Base-by-base conservation (phyloP, 2,888 invertebrate species). In the Schizotus pectinicornis region DNA sequence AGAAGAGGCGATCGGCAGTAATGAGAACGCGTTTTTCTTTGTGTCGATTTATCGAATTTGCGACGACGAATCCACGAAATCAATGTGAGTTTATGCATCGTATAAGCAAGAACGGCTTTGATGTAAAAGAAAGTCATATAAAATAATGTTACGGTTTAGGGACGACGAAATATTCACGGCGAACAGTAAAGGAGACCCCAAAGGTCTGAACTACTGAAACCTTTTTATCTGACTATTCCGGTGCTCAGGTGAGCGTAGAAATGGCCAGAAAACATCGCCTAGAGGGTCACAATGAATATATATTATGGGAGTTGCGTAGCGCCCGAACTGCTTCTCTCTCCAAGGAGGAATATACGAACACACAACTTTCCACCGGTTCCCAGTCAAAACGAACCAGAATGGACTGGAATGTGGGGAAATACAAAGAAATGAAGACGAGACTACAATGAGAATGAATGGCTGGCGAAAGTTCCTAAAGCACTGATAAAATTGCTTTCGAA, bases 221-320 rank as follows among this genome's bases (percentile, higher is more conserved):
- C 70, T 71, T 73, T 73, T 74, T 71, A 72, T 72, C 70, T 62
- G 72, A 67, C 69, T 67, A 69, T 72, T 70, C 67, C 69, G 59
- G 69, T 67, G 72, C 67, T 72, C 73, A 74, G 73, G 74, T 73
- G 73, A 73, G 73, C 71, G 69, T 69, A 67, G 71, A 69, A 73
- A 73, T 70, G 69, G 69, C 65, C 69, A 67, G 70, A 71, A 70
- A 72, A 72, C 72, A 69, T 70, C 70, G 70, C 70, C 69, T 51
- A 61, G 68, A 71, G 72, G 71, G 69, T 72, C 69, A 69, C 72
- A 72, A 73, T 74, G 73, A 73, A 74, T 72, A 73, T 74, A 72
- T 73, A 69, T 66, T 65, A 62, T 60, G 59, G 41, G 47, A 42
- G 37, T 33, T 33, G 41, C 42, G 31, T 13, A 38, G 49, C 39